Conservation (phyloP, 2,797 vertebrate genomes). For the Allobates femoralis region DNA sequence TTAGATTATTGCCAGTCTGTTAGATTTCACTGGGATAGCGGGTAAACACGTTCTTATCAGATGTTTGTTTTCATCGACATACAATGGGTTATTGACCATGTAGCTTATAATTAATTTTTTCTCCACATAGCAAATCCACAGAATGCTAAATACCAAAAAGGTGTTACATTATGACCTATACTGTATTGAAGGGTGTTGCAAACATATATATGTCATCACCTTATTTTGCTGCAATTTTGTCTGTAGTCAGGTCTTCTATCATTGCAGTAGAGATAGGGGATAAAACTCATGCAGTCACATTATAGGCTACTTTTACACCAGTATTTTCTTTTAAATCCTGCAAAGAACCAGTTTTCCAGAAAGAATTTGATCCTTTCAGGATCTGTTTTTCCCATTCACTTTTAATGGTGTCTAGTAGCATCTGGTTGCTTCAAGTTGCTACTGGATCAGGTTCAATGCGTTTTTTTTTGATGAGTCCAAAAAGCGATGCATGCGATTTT, state of each 20-base stretch:
- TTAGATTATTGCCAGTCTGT: not conserved
- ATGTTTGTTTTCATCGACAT: not conserved
- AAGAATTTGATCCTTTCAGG: no score
- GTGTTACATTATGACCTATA: not conserved
- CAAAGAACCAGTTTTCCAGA: no score
- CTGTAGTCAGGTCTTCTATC: not conserved
- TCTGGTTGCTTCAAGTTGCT: no score
- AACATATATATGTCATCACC: not conserved
- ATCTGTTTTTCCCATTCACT: no score
- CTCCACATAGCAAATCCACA: not conserved
- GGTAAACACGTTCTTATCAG: not conserved
- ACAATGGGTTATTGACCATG: not conserved
- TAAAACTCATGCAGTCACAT: not conserved
- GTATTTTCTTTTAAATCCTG: no score
- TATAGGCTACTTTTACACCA: no score
- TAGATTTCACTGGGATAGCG: not conserved
- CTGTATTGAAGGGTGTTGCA: not conserved
- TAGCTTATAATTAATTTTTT: not conserved
- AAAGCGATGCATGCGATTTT: no score
- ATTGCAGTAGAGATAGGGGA: not conserved
- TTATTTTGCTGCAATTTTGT: not conserved
- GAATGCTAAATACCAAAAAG: not conserved
- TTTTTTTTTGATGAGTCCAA: no score
- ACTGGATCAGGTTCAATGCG: no score
- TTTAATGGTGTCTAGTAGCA: no score